Conservation (phyloP, 2,888 invertebrate species). For the Nephrotoma appendiculata region DNA sequence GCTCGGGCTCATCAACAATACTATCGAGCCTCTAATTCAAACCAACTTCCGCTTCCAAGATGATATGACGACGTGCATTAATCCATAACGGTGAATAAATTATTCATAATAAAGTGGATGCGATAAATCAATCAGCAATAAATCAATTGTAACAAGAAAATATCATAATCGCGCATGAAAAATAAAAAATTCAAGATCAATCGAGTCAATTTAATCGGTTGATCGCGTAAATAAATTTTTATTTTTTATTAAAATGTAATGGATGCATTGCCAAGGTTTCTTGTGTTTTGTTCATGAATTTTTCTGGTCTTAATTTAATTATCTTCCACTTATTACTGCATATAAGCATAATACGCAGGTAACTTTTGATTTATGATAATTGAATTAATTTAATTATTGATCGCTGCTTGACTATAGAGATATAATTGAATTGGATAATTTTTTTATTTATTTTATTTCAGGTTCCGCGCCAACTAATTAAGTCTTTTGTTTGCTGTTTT, state of each 20-base stretch:
- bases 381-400: background rate
- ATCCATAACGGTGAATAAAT: background rate
- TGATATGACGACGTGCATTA: background rate
- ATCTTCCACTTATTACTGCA: background rate
- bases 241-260: background rate
- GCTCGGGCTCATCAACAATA: no score
- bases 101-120: background rate
- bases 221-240: background rate
- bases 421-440: no score
- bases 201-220: background rate
- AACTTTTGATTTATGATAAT: background rate
- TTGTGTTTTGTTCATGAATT: background rate
- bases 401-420: background rate
- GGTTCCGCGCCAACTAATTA: background rate
- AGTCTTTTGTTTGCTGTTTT: background rate
- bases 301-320: background rate
- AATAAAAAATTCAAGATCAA: background rate
- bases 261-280: background rate
- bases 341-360: background rate
- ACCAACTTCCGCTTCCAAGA: background rate
- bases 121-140: background rate
- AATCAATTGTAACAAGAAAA: background rate
- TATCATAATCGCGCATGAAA: background rate
- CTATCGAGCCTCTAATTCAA: background rate
- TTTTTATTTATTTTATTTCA: background rate